These are phyloP conservation scores for Syritta pipiens DNA, from an alignment of 2,888 invertebrate species.

Conservation along the genomic window DNA sequence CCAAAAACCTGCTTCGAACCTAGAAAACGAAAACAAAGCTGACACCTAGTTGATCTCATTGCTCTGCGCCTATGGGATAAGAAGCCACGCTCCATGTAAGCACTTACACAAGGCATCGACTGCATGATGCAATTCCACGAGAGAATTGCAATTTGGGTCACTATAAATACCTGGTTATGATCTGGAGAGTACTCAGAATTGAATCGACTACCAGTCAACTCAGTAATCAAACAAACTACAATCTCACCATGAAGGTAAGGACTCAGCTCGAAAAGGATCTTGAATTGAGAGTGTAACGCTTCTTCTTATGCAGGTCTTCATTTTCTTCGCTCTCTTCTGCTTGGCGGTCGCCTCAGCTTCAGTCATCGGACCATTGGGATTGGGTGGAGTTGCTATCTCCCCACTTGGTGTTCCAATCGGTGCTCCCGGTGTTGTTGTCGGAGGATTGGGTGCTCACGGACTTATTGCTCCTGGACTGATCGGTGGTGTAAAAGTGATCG, in stretches of 20 bases:
- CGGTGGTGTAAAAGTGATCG: constrained; percentile 48
- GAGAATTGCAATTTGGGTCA: constrained; percentile 27
- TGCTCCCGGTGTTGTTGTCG: constrained; percentile 50
- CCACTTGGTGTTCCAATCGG: constrained; percentile 43
- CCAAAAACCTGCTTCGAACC: constrained; percentile 45
- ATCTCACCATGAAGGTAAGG: constrained; percentile 55
- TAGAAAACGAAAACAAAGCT: no score
- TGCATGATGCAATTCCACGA: constrained; percentile 55
- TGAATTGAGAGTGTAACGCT: neutral
- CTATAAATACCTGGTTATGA: constrained; percentile 33
- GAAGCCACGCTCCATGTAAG: neutral
- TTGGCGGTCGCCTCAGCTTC: constrained; percentile 63
- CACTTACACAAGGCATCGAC: neutral
- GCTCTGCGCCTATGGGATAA: constrained; percentile 36
- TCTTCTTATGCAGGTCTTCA: constrained; percentile 38
- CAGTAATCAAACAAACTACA: constrained; percentile 24
- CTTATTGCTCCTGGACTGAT: constrained; percentile 42
- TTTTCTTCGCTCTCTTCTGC: constrained; percentile 68
- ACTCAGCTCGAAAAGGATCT: neutral
- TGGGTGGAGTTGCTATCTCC: constrained; percentile 50
- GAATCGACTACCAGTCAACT: constrained; percentile 57
- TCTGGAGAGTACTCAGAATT: constrained; percentile 33
- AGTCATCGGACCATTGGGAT: constrained; percentile 53
- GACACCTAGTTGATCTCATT: constrained; percentile 47
- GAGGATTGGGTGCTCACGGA: constrained; percentile 50